Base-by-base conservation (phyloP, 2,888 invertebrate species). In the Apamea monoglypha region DNA sequence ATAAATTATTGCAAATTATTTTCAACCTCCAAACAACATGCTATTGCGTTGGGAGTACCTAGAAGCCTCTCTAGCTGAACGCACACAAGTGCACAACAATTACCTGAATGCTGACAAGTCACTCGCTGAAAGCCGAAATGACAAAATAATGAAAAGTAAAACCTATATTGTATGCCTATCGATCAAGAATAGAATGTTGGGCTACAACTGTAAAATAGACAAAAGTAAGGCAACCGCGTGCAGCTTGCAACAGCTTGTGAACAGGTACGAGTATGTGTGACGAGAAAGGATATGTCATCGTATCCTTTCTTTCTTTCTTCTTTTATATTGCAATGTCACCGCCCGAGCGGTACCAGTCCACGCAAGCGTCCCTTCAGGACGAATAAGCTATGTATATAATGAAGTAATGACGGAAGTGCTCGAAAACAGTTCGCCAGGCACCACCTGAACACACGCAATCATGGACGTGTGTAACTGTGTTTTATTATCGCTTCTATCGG, bases 321-420 rank as follows among this genome's bases (percentile, higher is more conserved):
- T n/a, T n/a, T n/a, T n/a, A n/a, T n/a, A n/a, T n/a, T 47, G 36
- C 74, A 25, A 44, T 25, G 40, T 40, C 21, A 40, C 40, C 29
- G 29, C 75, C 18, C 40, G 50, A 63, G 14, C 50, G 14, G 2
- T 29, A 29, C 29, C 29, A 29, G 36, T 29, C 40, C 18, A 8
- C 50, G 25, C 29, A 44, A 18, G 29, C 14, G 64, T n/a, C 8
- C 40, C 2, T 64, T 12, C 18, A 40, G 50, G 40, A 74, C 16
- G 16, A 76, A 8, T 40, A 75, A 75, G 44, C n/a, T 40, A 14
- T 29, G 40, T 53, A 14, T 29, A 29, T 53, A 40, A 44, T 2
- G 40, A 76, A 32, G 10, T 21, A 56, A 76, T 56, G n/a, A 25
- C 53, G 77, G 77, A 66, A 77, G 56, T 47, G 56, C 32, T 36